phyloP scores from a whole-genome alignment of 2,888 invertebrate genomes.

The Hetaerina titia region DNA sequence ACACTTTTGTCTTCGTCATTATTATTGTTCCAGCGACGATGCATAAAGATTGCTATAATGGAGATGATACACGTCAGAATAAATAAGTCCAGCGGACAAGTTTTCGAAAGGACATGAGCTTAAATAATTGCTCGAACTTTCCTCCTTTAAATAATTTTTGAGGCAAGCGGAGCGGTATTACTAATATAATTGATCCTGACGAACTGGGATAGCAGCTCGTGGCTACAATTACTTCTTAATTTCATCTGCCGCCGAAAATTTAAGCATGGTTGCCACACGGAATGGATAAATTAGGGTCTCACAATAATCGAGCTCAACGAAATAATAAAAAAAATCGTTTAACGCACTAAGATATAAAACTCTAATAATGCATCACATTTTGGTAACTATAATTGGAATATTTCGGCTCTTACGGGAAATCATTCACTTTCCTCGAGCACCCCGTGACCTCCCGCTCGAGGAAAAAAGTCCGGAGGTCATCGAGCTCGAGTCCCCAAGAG shows the following conservation, averaged over 20 bases:
- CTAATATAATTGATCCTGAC: background rate
- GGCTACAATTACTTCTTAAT: background rate
- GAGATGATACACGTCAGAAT: background rate
- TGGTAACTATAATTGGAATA: constrained; percentile 38
- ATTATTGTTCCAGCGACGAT: background rate
- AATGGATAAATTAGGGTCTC: constrained; percentile 52
- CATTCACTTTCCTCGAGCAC: background rate
- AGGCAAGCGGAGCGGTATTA: background rate
- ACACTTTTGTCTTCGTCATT: background rate
- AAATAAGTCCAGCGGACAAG: background rate
- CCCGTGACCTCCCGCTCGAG: no score
- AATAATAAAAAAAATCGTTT: constrained; percentile 18
- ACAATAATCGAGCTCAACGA: background rate
- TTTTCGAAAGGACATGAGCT: background rate
- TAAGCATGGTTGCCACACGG: constrained; percentile 13
- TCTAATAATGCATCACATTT: background rate
- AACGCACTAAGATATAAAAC: background rate
- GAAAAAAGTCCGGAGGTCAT: background rate
- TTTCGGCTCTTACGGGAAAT: background rate
- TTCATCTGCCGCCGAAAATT: background rate
- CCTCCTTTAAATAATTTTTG: background rate
- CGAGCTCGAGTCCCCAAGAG: background rate
- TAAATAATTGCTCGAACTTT: background rate
- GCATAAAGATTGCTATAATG: background rate
- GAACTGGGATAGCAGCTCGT: background rate